Evolutionary conservation across 2,113 vertebrate species (phyloP).

Genomic region (Merops nubicus): DNA sequence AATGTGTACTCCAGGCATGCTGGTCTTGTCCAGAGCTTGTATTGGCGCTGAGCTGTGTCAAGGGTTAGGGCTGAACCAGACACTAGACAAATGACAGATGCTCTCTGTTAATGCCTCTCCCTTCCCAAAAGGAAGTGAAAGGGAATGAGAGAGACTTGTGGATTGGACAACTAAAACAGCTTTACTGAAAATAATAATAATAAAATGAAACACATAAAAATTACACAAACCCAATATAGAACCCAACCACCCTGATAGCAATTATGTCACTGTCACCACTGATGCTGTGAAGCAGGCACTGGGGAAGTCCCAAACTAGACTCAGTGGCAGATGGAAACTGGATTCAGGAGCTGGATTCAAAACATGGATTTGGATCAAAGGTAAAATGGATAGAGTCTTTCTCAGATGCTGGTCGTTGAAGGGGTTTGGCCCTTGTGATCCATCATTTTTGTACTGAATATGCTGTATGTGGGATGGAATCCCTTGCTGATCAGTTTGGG

Average conservation of each 20-base stretch:
- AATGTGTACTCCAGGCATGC: accelerated
- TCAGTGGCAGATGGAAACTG: background rate
- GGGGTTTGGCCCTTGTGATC: background rate
- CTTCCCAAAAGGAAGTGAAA: background rate
- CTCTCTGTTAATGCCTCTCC: background rate
- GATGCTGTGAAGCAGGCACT: background rate
- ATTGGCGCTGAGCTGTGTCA: background rate
- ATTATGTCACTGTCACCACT: background rate
- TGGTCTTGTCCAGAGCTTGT: background rate
- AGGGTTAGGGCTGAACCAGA: background rate
- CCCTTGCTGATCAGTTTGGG: no score
- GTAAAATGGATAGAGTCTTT: background rate
- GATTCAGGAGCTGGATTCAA: background rate
- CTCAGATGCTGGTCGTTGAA: background rate
- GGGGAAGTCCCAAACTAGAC: background rate
- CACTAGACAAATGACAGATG: background rate
- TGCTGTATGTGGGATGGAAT: background rate
- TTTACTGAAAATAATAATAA: background rate
- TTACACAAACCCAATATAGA: background rate
- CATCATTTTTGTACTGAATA: background rate
- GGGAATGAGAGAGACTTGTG: background rate
- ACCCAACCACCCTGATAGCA: background rate
- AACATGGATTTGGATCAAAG: no score
- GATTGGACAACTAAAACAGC: background rate
- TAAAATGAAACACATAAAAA: background rate